Evolutionary conservation across 2,797 vertebrate species (phyloP), one percentile per base, ranked within the genome.

Genomic region (Sebastiscus albofasciatus): DNA sequence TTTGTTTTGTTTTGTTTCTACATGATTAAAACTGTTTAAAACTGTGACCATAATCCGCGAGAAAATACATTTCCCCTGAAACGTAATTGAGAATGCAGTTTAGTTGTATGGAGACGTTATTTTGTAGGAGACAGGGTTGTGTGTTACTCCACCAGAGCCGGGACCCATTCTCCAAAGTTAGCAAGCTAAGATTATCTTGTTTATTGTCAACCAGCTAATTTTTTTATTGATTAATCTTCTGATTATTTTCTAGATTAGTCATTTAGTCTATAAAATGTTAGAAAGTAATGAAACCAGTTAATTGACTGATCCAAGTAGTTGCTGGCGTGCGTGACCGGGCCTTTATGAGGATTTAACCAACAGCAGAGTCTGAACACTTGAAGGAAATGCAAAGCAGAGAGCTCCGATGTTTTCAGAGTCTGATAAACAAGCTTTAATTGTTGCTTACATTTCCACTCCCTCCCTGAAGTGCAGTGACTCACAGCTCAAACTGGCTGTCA

Each of bases 381-480:
- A 20, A 55, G 24, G 20, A 67, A 42, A 80, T 34, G 62, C 46
- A 58, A 54, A 66, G 67, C 66, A 29, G 64, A 77, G 8, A 27
- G 42, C 62, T 62, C 11, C 39, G 67, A 29, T 33, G 59, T 68
- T 67, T 81, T 33, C 46, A 6, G 34, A 62, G 34, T 11, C 71
- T 16, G 62, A 82, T 60, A 69, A 76, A 75, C 55, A n/a, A 46
- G 52, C 24, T 79, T 67, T 72, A 66, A 72, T 62, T 68, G 56
- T 60, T 26, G 29, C 64, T 79, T 54, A 42, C 70, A 72, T 39
- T 72, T 67, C 24, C 58, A 62, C 60, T 77, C 26, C 52, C 72
- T 80, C 80, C 31, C 26, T 27, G 61, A 83, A 81, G 77, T 75
- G 72, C 64, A 42, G 46, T 6, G 42, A 74, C 67, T 80, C 79